phyloP scores from a whole-genome alignment of 2,797 vertebrate species.

The Galaxias olidus region DNA sequence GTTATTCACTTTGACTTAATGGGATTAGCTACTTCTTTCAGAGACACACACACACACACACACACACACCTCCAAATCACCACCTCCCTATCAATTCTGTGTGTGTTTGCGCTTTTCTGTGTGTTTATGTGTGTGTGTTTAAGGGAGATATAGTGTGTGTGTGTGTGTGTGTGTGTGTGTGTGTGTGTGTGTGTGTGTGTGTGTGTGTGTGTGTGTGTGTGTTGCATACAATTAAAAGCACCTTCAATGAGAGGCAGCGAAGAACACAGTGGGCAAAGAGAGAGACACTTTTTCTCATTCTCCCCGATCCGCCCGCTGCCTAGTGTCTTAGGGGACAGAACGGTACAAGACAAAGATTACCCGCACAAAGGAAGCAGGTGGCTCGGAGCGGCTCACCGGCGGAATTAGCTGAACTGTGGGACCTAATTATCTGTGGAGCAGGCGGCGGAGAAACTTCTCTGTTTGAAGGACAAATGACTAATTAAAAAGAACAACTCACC shows the following conservation, averaged over 20 bases:
- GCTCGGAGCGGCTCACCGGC: slow-evolving; percentile 54
- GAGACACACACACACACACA: slow-evolving; percentile 31
- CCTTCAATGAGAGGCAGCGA: slow-evolving; percentile 30
- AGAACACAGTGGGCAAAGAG: slow-evolving; percentile 51
- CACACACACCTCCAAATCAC: slow-evolving; percentile 65
- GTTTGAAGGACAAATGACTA: slow-evolving; percentile 80
- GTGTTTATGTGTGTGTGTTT: slow-evolving; percentile 6
- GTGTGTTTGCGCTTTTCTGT: slow-evolving; percentile 8
- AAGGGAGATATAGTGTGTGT: background rate
- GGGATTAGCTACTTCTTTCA: slow-evolving; percentile 84
- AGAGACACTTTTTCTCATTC: slow-evolving; percentile 73
- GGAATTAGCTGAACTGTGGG: slow-evolving; percentile 69
- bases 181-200: slow-evolving; percentile 9
- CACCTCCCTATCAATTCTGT: slow-evolving; percentile 46
- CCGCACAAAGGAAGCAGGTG: slow-evolving; percentile 75
- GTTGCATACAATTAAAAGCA: slow-evolving; percentile 41
- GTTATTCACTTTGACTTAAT: slow-evolving; percentile 98
- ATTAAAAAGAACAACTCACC: slow-evolving; percentile 80
- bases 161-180: slow-evolving; percentile 16
- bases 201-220: slow-evolving; percentile 8
- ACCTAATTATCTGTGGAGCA: slow-evolving; percentile 77
- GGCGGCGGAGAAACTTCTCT: slow-evolving; percentile 65
- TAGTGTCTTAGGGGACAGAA: slow-evolving; percentile 65
- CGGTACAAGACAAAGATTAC: slow-evolving; percentile 80
- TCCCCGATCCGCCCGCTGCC: slow-evolving; percentile 36